A percentile compares a stretch with the other conserved stretches of the same genome.
Conservation (phyloP, 1,140 invertebrate genomes). For the Danaus melanippus region DNA sequence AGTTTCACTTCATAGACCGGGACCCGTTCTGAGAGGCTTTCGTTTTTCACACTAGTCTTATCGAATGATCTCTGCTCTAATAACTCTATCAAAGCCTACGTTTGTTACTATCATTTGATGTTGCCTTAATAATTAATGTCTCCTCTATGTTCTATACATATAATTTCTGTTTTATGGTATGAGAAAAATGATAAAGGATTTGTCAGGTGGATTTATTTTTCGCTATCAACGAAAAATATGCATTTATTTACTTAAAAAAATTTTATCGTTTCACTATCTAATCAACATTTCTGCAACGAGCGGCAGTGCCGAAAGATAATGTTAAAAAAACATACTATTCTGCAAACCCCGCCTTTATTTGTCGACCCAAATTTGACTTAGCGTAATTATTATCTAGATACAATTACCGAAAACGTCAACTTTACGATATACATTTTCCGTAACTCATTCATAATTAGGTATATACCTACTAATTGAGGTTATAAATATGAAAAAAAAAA, state of each 20-base stretch:
- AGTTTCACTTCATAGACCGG: slow-evolving; percentile 54
- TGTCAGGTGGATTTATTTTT: slow-evolving; percentile 3
- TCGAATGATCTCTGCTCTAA: slow-evolving; percentile 4
- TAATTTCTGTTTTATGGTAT: not conserved
- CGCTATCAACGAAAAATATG: slow-evolving; percentile 47
- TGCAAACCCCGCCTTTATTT: slow-evolving; percentile 58
- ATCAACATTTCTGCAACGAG: slow-evolving; percentile 59
- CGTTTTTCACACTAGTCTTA: slow-evolving; percentile 40
- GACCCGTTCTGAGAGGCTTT: slow-evolving; percentile 56
- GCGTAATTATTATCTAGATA: slow-evolving; percentile 32
- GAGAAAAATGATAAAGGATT: slow-evolving; percentile 13
- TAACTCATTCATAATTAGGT: too few relatives aligned
- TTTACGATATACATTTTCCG: too few relatives aligned
- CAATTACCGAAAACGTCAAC: too few relatives aligned
- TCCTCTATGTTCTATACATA: not conserved
- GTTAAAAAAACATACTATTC: slow-evolving; percentile 48
- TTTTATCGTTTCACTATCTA: slow-evolving; percentile 56
- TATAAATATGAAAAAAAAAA: too few relatives aligned
- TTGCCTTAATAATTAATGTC: not conserved
- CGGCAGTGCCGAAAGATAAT: slow-evolving; percentile 40
- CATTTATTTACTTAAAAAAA: slow-evolving; percentile 59
- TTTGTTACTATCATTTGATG: not conserved
- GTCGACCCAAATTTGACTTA: slow-evolving; percentile 48
- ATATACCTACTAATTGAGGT: too few relatives aligned
- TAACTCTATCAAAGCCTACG: slow-evolving; percentile 5